Evolutionary conservation across 53 echinoderm and acorn worm species (phyloP).

Genomic region (Arbacia lixula): DNA sequence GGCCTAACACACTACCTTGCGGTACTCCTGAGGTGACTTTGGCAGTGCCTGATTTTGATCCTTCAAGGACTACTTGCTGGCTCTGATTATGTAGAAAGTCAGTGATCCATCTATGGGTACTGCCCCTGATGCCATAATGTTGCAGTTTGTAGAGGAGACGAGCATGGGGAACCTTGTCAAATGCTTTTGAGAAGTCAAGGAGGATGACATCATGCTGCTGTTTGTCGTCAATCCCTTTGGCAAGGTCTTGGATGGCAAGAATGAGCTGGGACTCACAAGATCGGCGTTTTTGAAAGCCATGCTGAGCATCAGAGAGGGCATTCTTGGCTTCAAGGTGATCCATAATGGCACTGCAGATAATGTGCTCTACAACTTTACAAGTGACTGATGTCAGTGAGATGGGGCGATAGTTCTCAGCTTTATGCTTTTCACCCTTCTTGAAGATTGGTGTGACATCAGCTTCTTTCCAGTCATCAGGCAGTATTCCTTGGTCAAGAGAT

Average conservation of each 20-base stretch:
- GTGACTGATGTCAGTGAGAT: conserved; percentile 40
- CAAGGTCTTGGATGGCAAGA: too few species aligned
- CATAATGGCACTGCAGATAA: too few species aligned
- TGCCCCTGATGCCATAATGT: conserved; percentile 28
- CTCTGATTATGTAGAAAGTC: conserved; percentile 35
- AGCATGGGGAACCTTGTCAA: conserved; percentile 49
- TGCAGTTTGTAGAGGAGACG: conserved; percentile 46
- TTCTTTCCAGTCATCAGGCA: conserved; percentile 52
- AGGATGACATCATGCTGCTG: conserved; percentile 48
- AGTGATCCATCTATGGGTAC: conserved; percentile 41
- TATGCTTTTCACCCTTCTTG: conserved; percentile 46
- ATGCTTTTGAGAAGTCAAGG: conserved; percentile 41
- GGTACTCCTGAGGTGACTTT: conserved; percentile 62
- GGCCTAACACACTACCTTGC: conserved; percentile 61
- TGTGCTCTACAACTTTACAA: conserved; percentile 47
- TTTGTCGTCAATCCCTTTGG: conserved; percentile 31
- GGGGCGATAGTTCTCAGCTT: conserved; percentile 7
- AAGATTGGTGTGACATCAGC: conserved; percentile 47
- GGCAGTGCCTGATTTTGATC: conserved; percentile 18
- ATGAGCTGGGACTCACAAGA: too few species aligned
- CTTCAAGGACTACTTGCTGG: conserved; percentile 58
- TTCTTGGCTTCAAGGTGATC: too few species aligned
- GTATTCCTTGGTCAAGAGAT: conserved; percentile 10
- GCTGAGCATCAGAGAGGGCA: too few species aligned
- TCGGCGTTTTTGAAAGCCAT: too few species aligned